Evolutionary conservation across 2,797 vertebrate genomes (phyloP), one percentile per base, ranked within the genome.

Genomic region (Florisuga fusca): DNA sequence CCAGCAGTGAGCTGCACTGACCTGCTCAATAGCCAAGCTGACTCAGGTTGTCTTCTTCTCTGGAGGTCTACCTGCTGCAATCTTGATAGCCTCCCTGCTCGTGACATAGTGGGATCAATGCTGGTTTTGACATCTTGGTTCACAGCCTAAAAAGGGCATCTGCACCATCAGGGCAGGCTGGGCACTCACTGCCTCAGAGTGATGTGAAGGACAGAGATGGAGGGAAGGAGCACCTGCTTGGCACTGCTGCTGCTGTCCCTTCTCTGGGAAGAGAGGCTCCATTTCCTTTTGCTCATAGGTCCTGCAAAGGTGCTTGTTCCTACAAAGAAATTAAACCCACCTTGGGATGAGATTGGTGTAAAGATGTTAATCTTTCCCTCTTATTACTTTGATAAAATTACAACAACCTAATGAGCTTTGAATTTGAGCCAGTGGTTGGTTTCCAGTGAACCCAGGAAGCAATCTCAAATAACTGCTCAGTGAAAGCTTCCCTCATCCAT

Each of bases 121-220:
- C 66, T 62, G 43, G 27, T 58, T 72, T 72, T 72, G 95, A 84
- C 80, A 79, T 50, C 22, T 86, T 89, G 93, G 77, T 90, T 85
- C 41, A 17, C 50, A 80, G 92, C 79, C 92, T 63, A 53, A 58
- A 80, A 75, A 59, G 50, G 92, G 77, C 92, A 92, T 79, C 86
- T 93, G 88, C 13, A 5, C 12, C 23, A 46, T 13, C 1, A 23
- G 54, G 46, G 46, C 67, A 75, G 67, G 46, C 71, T 53, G 77
- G 71, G 57, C 57, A 61, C 69, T 84, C 54, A 19, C 36, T 0
- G 0, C 0, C 31, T 67, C 38, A 29, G 4, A 31, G 27, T 7
- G 3, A 41, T 29, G n/a, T 9, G 34, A 45, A 41, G 41, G 63
- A 27, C 51, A 21, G 59, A 63, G 38, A 26, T 9, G 34, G 63